Base-by-base conservation (phyloP, 2,113 vertebrate genomes). In the Platichthys stellatus region DNA sequence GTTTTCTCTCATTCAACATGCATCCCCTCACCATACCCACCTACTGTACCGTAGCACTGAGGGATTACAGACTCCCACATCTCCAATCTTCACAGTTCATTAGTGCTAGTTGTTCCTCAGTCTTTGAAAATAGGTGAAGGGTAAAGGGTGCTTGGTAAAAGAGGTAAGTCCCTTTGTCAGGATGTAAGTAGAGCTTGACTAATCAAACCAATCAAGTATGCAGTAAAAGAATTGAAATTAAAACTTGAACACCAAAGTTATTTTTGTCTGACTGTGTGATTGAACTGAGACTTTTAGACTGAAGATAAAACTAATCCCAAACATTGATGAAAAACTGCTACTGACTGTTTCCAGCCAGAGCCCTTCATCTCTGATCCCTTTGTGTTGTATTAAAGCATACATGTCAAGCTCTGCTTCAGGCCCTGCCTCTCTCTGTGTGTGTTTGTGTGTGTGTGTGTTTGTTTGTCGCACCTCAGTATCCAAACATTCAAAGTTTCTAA, bases 361-460 rank as follows among this genome's bases (percentile, higher is more conserved):
- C 13, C 58, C 62, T 49, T 47, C 38, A 23, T 53, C 58, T 72
- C 17, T 13, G 24, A 35, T 63, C 38, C 13, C 18, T 31, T 49
- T 62, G 15, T 51, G 59, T 47, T 66, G 26, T 5, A 1, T 56
- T 57, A 13, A 26, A 74, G 61, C 7, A 1, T 24, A 62, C 7
- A 84, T 53, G 72, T 80, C 83, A 82, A 78, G 70, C 75, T 80
- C 66, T 82, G 64, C 83, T 84, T 15, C 21, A 65, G 62, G 40
- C 49, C 51, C 9, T 49, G 53, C 67, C 38, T 49, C 21, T 76
- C 24, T 81, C 21, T 72, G 3, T 51, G 24, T 72, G 59, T 79
- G 15, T 17, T 15, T 26, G 40, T 28, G 63, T 23, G 61, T 43
- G n/a, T 63, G 14, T 21, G 49, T 51, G 49, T 51, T 13, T 45